phyloP scores from a whole-genome alignment of 2,888 invertebrate genomes.

The Trissolcus japonicus region DNA sequence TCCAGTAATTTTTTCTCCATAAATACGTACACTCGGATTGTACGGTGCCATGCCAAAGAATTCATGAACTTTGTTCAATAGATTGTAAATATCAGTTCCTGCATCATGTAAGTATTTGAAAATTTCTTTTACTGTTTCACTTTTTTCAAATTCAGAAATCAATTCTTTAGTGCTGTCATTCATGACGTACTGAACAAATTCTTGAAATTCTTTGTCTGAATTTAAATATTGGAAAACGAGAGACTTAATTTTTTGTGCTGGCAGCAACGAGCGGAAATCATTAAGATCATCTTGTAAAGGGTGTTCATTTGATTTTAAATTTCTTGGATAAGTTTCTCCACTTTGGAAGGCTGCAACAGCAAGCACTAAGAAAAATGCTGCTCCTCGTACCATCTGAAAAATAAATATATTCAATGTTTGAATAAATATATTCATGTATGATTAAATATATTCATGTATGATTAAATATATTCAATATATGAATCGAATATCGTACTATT shows the following conservation, averaged over 20 bases:
- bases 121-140: constrained; percentile 6
- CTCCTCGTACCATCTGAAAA: too few species aligned
- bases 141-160: constrained; percentile 4
- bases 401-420: too few species aligned
- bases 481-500: too few species aligned
- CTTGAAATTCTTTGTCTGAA: constrained; percentile 64
- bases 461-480: too few species aligned
- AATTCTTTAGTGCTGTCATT: background rate
- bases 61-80: constrained; percentile 42
- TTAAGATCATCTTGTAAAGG: constrained; percentile 30
- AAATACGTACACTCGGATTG: background rate
- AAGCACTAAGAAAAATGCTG: too few species aligned
- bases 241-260: background rate
- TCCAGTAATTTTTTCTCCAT: background rate
- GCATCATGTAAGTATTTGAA: constrained; percentile 30
- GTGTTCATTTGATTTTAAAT: background rate
- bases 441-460: too few species aligned
- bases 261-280: constrained; percentile 14
- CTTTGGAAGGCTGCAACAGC: too few species aligned
- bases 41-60: background rate
- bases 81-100: constrained; percentile 51
- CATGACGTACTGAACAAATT: constrained; percentile 58
- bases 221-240: constrained; percentile 58
- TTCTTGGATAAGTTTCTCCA: too few species aligned
- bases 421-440: too few species aligned